Evolutionary conservation across 2,888 invertebrate species (phyloP), one percentile per base, ranked within the genome.

Genomic region (Platynereis dumerilii): DNA sequence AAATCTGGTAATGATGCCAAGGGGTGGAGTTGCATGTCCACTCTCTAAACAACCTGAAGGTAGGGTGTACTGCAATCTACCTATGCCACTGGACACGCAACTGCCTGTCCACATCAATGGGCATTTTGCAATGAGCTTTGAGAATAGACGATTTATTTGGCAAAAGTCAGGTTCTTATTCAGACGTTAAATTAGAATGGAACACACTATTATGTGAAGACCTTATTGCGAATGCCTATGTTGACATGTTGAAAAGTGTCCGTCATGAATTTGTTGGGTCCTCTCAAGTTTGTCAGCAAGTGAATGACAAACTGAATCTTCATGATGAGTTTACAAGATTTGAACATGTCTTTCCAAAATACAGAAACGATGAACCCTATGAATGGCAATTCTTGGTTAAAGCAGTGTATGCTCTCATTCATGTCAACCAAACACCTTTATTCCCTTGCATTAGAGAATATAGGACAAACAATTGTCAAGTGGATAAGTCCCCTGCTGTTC

Each of bases 41-140:
- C 55, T 71, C 39, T 65, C 64, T 42, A 62, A 58, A 27, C 52
- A 62, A n/a, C 20, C 55, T 2, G n/a, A 60, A 29, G 59, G 60
- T 26, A 59, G 45, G 7, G 69, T 65, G 7, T 72, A 66, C 63
- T 72, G 72, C 44, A 69, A 68, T 58, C 64, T 72, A 17, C 72
- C 72, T 2, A 44, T 72, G 27, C 72, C 72, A 28, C 27, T 68
- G 2, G 60, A 65, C 29, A 73, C 74, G 27, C 53, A 57, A 3
- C 71, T 81, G 28, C 76, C 76, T 1, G 74, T 80, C n/a, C 78
- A 80, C 60, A 66, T 82, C 2, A 81, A 80, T 66, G 78, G 76
- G 0, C 73, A 74, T 42, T 82, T 82, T 71, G 74, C 78, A 1
- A 72, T 82, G 10, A 65, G 63, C 12, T 61, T 66, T 56, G 70